Evolutionary conservation across 2,888 invertebrate species (phyloP).

Genomic region (Sympetrum striolatum): DNA sequence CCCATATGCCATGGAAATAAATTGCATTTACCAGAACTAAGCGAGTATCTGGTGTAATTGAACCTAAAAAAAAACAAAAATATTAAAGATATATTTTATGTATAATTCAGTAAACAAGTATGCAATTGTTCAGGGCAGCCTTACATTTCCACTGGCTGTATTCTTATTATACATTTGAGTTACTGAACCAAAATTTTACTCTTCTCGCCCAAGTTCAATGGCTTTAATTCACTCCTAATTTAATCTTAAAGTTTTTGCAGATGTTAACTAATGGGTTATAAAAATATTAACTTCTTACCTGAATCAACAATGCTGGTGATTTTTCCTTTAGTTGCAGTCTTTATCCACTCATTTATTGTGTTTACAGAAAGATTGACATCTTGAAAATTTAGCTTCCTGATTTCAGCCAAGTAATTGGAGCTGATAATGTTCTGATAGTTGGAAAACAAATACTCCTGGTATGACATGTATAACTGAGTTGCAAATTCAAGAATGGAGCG

Average conservation of each 20-base stretch:
- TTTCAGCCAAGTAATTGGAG: slow-evolving; percentile 62
- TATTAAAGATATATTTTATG: not conserved
- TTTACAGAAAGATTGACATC: slow-evolving; percentile 59
- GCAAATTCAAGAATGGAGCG: slow-evolving; percentile 59
- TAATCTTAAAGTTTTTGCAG: too few species aligned
- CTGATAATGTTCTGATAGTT: slow-evolving; percentile 57
- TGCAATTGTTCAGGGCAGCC: too few species aligned
- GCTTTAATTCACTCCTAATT: too few species aligned
- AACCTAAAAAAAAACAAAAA: slow-evolving; percentile 58
- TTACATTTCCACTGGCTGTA: too few species aligned
- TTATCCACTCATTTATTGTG: slow-evolving; percentile 69
- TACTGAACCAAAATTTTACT: too few species aligned
- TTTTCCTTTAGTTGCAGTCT: slow-evolving; percentile 63
- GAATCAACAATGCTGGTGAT: slow-evolving; percentile 64
- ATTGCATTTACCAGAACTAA: slow-evolving; percentile 78
- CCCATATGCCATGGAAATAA: slow-evolving; percentile 82
- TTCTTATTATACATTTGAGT: too few species aligned
- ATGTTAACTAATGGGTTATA: too few species aligned
- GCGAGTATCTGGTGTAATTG: slow-evolving; percentile 63
- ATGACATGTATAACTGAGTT: slow-evolving; percentile 59
- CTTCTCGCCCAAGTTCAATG: too few species aligned
- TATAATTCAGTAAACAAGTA: not conserved
- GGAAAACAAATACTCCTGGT: slow-evolving; percentile 56
- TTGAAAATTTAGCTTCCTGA: slow-evolving; percentile 63
- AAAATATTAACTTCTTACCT: slow-evolving; percentile 57